Evolutionary conservation across 2,113 vertebrate genomes (phyloP).

Genomic region (Paradoxurus hermaphroditus): DNA sequence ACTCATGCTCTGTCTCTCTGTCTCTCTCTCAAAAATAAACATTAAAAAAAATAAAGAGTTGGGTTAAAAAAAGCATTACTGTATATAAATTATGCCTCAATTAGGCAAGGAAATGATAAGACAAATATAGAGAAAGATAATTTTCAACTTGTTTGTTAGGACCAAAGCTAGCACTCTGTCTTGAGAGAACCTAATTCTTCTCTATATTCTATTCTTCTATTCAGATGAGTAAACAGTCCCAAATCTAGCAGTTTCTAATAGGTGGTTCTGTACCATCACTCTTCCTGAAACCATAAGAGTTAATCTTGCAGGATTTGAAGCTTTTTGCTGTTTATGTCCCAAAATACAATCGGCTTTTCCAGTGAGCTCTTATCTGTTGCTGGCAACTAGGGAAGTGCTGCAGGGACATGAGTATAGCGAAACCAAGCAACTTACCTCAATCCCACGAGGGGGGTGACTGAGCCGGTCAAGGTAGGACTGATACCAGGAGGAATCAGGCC

Average conservation of each 20-base stretch:
- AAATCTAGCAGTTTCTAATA: not conserved
- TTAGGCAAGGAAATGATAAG: not conserved
- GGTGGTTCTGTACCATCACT: not conserved
- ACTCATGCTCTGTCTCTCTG: no score
- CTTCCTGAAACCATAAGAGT: not conserved
- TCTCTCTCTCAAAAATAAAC: no score
- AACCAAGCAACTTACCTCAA: not conserved
- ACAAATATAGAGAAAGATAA: not conserved
- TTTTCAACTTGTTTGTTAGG: not conserved
- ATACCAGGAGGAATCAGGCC: not conserved
- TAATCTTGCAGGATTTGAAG: not conserved
- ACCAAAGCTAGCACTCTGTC: not conserved
- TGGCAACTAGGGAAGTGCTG: not conserved
- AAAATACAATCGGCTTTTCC: not conserved
- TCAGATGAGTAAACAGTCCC: not conserved
- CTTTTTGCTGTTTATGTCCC: not conserved
- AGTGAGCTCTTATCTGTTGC: not conserved
- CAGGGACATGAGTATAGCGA: not conserved
- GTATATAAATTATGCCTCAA: not conserved
- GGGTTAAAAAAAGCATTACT: not conserved
- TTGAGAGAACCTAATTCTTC: not conserved
- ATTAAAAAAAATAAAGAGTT: no score
- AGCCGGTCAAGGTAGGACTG: not conserved
- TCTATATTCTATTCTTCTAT: not conserved
- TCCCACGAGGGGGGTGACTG: rapidly evolving